Conservation (phyloP, 92 coral and sea anemone species). For the Anthopleura xanthogrammica region DNA sequence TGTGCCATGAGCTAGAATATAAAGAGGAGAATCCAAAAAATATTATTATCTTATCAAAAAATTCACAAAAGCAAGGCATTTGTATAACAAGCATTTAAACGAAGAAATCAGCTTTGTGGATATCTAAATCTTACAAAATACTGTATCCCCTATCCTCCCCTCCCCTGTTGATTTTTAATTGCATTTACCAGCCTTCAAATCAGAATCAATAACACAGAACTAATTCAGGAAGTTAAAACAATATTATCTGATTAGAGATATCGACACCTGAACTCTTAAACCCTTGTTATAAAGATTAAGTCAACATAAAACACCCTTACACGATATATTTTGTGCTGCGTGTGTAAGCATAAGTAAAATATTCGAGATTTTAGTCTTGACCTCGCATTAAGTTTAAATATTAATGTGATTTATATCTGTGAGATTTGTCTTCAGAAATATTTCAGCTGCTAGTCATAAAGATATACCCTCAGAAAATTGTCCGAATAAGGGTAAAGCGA, state of each 20-base stretch:
- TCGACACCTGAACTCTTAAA: neutral
- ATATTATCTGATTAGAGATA: neutral
- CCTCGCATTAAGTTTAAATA: neutral
- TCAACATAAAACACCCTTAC: neutral
- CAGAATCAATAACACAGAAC: neutral
- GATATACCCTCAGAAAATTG: neutral
- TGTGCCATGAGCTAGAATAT: no score
- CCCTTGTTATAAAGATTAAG: neutral
- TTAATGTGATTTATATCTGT: neutral
- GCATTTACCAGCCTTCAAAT: neutral
- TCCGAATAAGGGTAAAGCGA: neutral
- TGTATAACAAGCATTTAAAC: no score
- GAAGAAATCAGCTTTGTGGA: neutral
- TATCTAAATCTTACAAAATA: neutral
- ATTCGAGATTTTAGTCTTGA: neutral
- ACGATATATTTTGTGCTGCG: neutral
- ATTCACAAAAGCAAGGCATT: no score
- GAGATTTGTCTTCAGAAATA: neutral
- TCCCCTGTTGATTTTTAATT: neutral
- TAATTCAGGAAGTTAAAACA: neutral
- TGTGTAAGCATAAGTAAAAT: neutral
- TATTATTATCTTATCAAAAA: no score
- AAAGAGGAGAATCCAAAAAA: no score
- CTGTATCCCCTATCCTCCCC: neutral
- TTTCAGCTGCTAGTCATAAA: neutral